Evolutionary conservation across 2,888 invertebrate species (phyloP).

Genomic region (Conchocele bisecta): DNA sequence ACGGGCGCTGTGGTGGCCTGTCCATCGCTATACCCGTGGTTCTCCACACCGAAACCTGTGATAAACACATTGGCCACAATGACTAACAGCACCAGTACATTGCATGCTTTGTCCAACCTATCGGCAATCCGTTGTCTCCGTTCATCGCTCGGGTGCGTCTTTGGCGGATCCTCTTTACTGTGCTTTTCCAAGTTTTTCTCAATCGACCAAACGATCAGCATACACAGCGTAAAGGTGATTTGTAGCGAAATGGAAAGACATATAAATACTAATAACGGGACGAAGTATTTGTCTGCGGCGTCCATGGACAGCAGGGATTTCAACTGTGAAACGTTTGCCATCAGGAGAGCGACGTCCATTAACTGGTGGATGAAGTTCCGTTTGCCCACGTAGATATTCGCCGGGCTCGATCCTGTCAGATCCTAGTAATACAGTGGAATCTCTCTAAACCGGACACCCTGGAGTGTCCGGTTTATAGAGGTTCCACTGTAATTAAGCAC

Average conservation of each 20-base stretch:
- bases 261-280: conserved; percentile 47
- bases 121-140: conserved; percentile 30
- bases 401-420: too few relatives aligned
- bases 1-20: too few relatives aligned
- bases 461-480: too few relatives aligned
- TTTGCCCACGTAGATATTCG: conserved; percentile 54
- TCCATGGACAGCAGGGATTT: conserved; percentile 55
- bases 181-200: conserved; percentile 45
- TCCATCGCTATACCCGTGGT: too few relatives aligned
- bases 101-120: conserved; percentile 50
- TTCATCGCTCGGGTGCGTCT: conserved; percentile 18
- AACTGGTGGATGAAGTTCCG: conserved; percentile 57
- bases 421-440: too few relatives aligned
- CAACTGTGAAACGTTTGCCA: conserved; percentile 64
- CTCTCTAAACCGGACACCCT: too few relatives aligned
- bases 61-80: conserved; percentile 61
- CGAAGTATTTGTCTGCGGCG: conserved; percentile 45
- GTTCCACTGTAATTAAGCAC: too few relatives aligned
- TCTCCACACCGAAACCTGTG: conserved; percentile 56
- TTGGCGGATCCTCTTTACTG: not conserved
- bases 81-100: conserved; percentile 54
- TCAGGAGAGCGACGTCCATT: conserved; percentile 63
- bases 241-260: conserved; percentile 55
- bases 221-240: conserved; percentile 54
- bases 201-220: conserved; percentile 54